A percentile compares a stretch with the other conserved stretches of the same genome.
Evolutionary conservation across 2,113 vertebrate species (phyloP).

Genomic region (Hemiprocne comata): DNA sequence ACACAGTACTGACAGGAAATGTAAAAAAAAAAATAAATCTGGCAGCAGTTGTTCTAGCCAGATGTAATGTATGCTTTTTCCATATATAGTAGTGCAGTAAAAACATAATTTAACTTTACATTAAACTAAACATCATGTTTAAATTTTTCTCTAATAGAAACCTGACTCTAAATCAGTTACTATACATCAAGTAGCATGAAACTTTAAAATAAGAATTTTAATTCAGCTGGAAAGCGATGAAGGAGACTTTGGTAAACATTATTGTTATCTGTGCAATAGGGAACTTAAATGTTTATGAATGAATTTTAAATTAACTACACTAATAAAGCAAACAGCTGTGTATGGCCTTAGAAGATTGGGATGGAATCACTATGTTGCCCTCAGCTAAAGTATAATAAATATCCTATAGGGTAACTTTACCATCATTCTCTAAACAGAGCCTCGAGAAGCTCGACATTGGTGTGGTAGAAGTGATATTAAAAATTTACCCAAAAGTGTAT

Average conservation of each 20-base stretch:
- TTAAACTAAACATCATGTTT: slow-evolving; percentile 47
- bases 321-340: slow-evolving; percentile 25
- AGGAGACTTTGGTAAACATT: slow-evolving; percentile 32
- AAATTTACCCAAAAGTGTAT: background rate
- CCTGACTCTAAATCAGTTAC: slow-evolving; percentile 47
- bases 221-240: slow-evolving; percentile 42
- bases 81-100: slow-evolving; percentile 41
- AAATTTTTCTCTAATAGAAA: slow-evolving; percentile 64
- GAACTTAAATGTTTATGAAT: slow-evolving; percentile 18
- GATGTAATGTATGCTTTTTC: slow-evolving; percentile 30
- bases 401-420: background rate
- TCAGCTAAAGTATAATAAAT: background rate
- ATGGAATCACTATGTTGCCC: background rate
- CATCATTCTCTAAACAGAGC: background rate
- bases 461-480: background rate
- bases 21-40: background rate
- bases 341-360: background rate
- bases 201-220: slow-evolving; percentile 42
- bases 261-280: slow-evolving; percentile 37
- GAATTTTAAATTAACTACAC: slow-evolving; percentile 2
- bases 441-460: background rate
- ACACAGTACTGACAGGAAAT: slow-evolving; percentile 9
- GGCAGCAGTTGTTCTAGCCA: slow-evolving; percentile 14
- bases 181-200: slow-evolving; percentile 41
- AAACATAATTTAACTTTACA: slow-evolving; percentile 36